Evolutionary conservation across 2,888 invertebrate genomes (phyloP).

Genomic region (Pharmacophagus antenor): DNA sequence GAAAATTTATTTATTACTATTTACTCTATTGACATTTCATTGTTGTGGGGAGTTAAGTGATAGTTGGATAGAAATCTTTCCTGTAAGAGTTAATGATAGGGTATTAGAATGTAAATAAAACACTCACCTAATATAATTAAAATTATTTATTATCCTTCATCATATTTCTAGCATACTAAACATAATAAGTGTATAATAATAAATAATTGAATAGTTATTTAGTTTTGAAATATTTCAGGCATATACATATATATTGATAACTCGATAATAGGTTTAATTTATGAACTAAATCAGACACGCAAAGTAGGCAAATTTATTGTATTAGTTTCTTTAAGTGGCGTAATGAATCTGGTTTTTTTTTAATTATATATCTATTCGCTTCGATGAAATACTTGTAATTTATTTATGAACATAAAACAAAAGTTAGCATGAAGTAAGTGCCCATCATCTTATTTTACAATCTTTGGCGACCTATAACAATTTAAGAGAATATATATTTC

Average conservation of each 20-base stretch:
- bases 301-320: conserved; percentile 78
- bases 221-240: conserved; percentile 78
- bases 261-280: conserved; percentile 68
- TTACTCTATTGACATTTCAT: no score
- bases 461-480: conserved; percentile 78
- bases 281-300: conserved; percentile 66
- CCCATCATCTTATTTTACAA: conserved; percentile 67
- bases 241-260: conserved; percentile 69
- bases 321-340: conserved; percentile 64
- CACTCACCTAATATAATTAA: conserved; percentile 78
- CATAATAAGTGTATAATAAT: conserved; percentile 82
- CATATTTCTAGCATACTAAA: conserved; percentile 82
- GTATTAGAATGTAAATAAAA: conserved; percentile 52
- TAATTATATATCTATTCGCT: conserved; percentile 45
- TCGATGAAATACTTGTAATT: conserved; percentile 39
- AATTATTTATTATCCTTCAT: conserved; percentile 83
- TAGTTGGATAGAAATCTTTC: no score
- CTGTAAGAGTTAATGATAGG: no score
- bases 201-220: conserved; percentile 81
- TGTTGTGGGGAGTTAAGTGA: no score
- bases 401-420: conserved; percentile 41
- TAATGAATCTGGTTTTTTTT: conserved; percentile 56
- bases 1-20: no score
- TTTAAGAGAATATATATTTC: conserved; percentile 61
- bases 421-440: conserved; percentile 61